Conservation (phyloP, 1,140 invertebrate genomes). For the Drosophila tsacasi region DNA sequence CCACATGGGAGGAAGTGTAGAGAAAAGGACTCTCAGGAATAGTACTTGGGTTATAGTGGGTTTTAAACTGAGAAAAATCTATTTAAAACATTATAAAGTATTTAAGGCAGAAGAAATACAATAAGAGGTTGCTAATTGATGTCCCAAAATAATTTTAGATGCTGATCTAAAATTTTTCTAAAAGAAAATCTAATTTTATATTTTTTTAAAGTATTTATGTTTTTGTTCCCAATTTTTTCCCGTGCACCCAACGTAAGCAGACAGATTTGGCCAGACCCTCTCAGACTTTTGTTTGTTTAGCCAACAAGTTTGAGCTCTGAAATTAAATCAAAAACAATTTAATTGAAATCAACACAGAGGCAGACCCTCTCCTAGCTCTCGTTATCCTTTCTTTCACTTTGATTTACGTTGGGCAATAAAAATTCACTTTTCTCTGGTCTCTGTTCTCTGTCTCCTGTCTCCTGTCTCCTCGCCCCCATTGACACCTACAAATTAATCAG, state of each 20-base stretch:
- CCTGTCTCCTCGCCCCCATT: conserved; percentile 38
- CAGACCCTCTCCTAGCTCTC: conserved; percentile 5
- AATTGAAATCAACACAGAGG: conserved; percentile 72
- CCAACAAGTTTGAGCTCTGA: conserved; percentile 53
- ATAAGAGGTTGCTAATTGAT: too few species aligned
- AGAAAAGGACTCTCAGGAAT: conserved; percentile 7
- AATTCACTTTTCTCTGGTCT: conserved; percentile 66
- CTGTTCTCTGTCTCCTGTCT: neutral
- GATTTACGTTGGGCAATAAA: conserved; percentile 75
- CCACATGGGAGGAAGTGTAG: conserved; percentile 7
- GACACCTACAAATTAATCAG: conserved; percentile 78
- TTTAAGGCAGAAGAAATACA: neutral
- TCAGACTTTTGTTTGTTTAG: conserved; percentile 55
- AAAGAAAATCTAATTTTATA: neutral
- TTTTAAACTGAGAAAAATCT: neutral
- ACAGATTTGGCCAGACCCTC: neutral
- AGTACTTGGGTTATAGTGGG: neutral
- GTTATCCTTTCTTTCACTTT: conserved; percentile 42
- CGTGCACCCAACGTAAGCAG: conserved; percentile 5
- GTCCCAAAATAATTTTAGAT: neutral
- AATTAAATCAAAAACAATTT: conserved; percentile 59
- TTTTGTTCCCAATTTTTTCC: neutral
- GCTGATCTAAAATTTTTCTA: rapidly evolving
- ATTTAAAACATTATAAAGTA: too few species aligned
- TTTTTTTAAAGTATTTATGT: too few species aligned